Conservation (phyloP, 2,888 invertebrate genomes). For the Xanthia togata region DNA sequence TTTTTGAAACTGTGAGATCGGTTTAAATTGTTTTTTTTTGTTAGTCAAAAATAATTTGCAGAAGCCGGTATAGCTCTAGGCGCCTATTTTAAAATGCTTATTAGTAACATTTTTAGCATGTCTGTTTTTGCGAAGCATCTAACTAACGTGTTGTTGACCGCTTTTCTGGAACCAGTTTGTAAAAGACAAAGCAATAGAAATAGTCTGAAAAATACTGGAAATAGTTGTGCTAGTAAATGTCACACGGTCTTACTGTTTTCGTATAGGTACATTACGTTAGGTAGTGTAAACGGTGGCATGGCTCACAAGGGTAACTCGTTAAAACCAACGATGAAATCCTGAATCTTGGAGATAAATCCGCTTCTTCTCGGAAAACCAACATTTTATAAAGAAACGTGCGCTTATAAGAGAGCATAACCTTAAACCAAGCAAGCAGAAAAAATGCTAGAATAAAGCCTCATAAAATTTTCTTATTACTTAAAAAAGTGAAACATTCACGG, state of each 20-base stretch:
- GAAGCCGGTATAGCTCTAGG: too few relatives aligned
- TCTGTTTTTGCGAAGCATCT: too few relatives aligned
- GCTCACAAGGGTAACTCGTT: not conserved
- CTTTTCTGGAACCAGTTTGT: not conserved
- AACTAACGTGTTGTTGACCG: too few relatives aligned
- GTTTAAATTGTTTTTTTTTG: too few relatives aligned
- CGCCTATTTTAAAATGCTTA: too few relatives aligned
- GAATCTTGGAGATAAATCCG: not conserved
- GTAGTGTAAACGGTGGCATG: too few relatives aligned
- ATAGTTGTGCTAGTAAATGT: not conserved
- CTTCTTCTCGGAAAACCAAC: not conserved
- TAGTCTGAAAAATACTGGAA: too few relatives aligned
- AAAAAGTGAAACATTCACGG: slow-evolving; percentile 59
- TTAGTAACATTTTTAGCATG: too few relatives aligned
- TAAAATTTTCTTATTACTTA: slow-evolving; percentile 55
- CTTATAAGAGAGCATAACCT: slow-evolving; percentile 15
- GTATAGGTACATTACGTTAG: not conserved
- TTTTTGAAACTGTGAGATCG: not conserved
- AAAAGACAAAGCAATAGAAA: too few relatives aligned
- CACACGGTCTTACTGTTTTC: not conserved
- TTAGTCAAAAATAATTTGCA: too few relatives aligned
- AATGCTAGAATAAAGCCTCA: slow-evolving; percentile 29
- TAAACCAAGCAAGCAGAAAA: slow-evolving; percentile 21
- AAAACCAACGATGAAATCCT: not conserved
- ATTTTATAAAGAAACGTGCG: not conserved